A percentile compares a stretch with the other conserved stretches of the same genome.
Conservation (phyloP, 2,113 vertebrate species). For the Oncorhynchus mykiss region DNA sequence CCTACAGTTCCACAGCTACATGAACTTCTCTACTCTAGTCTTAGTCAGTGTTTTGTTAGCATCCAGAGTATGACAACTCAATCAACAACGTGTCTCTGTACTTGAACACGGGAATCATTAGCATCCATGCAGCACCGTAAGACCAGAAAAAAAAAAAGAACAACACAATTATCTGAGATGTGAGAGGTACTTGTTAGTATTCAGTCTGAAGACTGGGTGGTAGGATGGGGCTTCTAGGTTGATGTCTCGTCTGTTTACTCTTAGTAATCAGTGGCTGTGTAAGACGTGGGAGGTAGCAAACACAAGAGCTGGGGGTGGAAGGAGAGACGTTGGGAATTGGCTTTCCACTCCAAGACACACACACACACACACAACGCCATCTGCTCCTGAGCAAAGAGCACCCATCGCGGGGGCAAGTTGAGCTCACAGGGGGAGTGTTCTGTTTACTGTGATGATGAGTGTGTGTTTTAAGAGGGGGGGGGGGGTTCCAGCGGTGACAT, state of each 20-base stretch:
- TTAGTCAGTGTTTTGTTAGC: too few species aligned
- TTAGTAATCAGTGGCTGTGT: neutral
- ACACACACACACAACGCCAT: conserved; percentile 61
- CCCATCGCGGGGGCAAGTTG: conserved; percentile 11
- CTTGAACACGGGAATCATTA: too few species aligned
- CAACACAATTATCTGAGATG: too few species aligned
- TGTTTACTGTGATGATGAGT: conserved; percentile 32
- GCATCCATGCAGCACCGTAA: too few species aligned
- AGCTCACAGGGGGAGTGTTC: conserved; percentile 37
- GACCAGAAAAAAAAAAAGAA: too few species aligned
- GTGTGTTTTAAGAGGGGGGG: neutral
- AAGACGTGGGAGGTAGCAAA: neutral
- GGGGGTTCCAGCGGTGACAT: conserved; percentile 32
- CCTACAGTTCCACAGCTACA: too few species aligned
- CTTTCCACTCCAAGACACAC: conserved; percentile 19
- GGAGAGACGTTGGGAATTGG: conserved; percentile 19
- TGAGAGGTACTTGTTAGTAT: too few species aligned
- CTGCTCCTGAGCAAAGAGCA: conserved; percentile 58
- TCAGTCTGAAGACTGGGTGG: neutral
- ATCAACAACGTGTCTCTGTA: too few species aligned
- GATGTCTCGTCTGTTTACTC: neutral
- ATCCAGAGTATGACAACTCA: too few species aligned
- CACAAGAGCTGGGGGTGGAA: neutral
- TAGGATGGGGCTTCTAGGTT: neutral
- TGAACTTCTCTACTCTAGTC: too few species aligned